phyloP scores from a whole-genome alignment of 2,888 invertebrate genomes.

The Lepidochitona cinerea region DNA sequence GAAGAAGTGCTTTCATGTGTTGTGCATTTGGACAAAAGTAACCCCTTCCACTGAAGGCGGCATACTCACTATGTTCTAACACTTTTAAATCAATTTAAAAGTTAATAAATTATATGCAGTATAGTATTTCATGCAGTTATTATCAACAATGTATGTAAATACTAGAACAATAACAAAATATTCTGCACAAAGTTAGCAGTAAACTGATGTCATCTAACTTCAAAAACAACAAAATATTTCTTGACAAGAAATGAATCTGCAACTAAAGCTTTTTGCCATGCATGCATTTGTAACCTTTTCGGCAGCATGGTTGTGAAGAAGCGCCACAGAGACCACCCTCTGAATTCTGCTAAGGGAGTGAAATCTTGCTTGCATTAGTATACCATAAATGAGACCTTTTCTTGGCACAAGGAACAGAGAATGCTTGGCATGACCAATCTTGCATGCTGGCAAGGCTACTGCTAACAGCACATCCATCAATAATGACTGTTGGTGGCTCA shows the following conservation, averaged over 20 bases:
- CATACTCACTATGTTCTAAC: too few species aligned
- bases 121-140: too few species aligned
- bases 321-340: background rate
- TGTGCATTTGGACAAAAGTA: too few species aligned
- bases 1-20: too few species aligned
- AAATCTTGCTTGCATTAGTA: background rate
- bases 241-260: too few species aligned
- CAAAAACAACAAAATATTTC: background rate
- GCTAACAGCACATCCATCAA: background rate
- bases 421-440: background rate
- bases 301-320: background rate
- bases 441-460: background rate
- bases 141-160: too few species aligned
- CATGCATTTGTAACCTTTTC: background rate
- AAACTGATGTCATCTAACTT: background rate
- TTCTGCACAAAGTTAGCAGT: background rate
- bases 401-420: background rate
- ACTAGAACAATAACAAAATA: too few species aligned
- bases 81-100: too few species aligned
- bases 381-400: background rate
- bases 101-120: too few species aligned
- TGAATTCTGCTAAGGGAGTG: background rate
- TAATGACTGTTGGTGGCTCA: background rate
- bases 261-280: background rate
- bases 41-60: too few species aligned